These are phyloP conservation scores for Lutraria lutraria DNA, from an alignment of 2,888 invertebrate species.

Conservation along the genomic window DNA sequence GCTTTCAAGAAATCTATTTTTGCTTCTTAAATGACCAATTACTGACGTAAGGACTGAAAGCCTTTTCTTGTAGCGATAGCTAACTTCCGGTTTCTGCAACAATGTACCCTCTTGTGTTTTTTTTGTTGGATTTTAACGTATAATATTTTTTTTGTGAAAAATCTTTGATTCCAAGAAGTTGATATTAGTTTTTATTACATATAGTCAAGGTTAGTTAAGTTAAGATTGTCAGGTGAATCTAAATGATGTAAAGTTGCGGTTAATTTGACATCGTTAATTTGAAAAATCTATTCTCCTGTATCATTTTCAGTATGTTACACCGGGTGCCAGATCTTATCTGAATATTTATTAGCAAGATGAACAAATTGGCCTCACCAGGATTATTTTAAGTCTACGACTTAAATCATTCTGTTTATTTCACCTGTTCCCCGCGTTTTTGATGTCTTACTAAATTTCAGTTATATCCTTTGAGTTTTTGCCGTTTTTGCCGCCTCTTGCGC, in stretches of 20 bases:
- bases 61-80: constrained; percentile 6
- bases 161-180: not conserved
- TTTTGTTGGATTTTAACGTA: not conserved
- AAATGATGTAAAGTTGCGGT: constrained; percentile 20
- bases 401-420: constrained; percentile 8
- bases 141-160: not conserved
- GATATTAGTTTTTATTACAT: constrained; percentile 7
- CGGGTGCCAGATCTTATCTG: constrained; percentile 4
- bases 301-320: not conserved
- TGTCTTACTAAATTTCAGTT: constrained; percentile 3
- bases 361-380: constrained; percentile 17
- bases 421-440: constrained; percentile 10
- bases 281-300: not conserved
- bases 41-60: constrained; percentile 1
- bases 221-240: not conserved
- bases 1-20: not conserved
- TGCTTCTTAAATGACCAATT: not conserved
- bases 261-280: constrained; percentile 14
- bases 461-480: not conserved
- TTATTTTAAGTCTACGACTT: not conserved
- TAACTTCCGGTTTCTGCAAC: not conserved
- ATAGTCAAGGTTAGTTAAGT: not conserved
- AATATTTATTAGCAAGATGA: not conserved
- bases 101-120: not conserved
- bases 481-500: no score